Evolutionary conservation across 2,797 vertebrate species (phyloP).

Genomic region (Balearica regulorum): DNA sequence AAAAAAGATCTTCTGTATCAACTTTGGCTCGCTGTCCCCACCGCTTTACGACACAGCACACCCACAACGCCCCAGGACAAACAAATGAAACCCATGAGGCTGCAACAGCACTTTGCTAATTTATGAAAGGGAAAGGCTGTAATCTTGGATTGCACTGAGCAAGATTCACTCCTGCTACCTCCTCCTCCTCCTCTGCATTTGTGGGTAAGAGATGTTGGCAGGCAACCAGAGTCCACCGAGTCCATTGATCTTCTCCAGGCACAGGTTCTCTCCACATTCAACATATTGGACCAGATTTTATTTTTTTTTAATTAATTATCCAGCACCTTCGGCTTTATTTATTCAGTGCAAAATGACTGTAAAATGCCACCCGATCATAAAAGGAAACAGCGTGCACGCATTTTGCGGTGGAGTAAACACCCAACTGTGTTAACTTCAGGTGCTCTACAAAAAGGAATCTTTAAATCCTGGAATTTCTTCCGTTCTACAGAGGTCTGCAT

Average conservation of each 20-base stretch:
- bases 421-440: neutral
- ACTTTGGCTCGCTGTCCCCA: neutral
- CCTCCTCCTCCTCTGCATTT: neutral
- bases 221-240: neutral
- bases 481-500: neutral
- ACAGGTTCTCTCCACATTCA: neutral
- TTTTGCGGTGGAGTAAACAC: neutral
- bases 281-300: conserved; percentile 1
- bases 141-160: neutral
- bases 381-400: neutral
- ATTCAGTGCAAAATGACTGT: conserved; percentile 53
- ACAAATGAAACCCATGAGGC: neutral
- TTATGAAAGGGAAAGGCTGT: neutral
- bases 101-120: neutral
- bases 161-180: neutral
- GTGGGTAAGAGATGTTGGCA: neutral
- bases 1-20: neutral
- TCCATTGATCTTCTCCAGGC: neutral
- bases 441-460: neutral
- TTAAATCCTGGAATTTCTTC: neutral
- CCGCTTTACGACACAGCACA: neutral
- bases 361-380: conserved; percentile 7
- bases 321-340: conserved; percentile 51
- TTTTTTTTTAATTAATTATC: conserved; percentile 31
- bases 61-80: neutral